Conservation (phyloP, 1,140 invertebrate genomes). For the Belonocnema kinseyi region DNA sequence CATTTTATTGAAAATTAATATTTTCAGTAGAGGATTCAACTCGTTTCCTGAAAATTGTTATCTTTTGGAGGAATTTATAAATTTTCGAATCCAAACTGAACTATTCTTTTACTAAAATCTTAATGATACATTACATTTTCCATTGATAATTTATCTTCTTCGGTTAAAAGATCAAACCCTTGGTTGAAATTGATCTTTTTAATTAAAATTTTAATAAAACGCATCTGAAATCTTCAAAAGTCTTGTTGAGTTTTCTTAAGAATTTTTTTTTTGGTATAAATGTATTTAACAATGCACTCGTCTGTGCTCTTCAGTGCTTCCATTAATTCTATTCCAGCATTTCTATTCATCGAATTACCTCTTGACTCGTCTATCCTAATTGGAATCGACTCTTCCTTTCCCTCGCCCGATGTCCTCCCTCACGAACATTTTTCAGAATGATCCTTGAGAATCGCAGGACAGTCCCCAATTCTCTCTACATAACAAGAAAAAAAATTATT, state of each 20-base stretch:
- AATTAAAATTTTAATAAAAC: too few species aligned
- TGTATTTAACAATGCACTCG: background rate
- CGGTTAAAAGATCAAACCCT: too few species aligned
- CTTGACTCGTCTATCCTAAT: conserved; percentile 21
- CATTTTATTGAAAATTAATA: too few species aligned
- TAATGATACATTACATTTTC: too few species aligned
- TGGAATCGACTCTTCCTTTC: conserved; percentile 16
- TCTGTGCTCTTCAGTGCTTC: background rate
- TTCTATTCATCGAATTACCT: conserved; percentile 22
- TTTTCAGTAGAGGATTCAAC: too few species aligned
- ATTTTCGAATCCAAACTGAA: too few species aligned
- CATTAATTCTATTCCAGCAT: conserved; percentile 19
- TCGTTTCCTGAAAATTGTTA: too few species aligned
- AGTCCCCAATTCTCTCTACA: background rate
- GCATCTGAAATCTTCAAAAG: too few species aligned
- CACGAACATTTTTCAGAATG: conserved; percentile 20
- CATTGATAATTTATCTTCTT: too few species aligned
- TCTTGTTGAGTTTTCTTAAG: too few species aligned
- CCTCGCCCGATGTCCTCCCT: conserved; percentile 2
- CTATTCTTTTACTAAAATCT: too few species aligned
- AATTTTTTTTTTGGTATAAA: background rate
- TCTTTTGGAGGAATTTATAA: background rate
- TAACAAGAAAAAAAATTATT: conserved; percentile 17
- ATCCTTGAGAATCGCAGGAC: background rate
- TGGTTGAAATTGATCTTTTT: too few species aligned